Evolutionary conservation across 2,113 vertebrate species (phyloP), one percentile per base, ranked within the genome.

Genomic region (Leptobrachium ailaonicum): DNA sequence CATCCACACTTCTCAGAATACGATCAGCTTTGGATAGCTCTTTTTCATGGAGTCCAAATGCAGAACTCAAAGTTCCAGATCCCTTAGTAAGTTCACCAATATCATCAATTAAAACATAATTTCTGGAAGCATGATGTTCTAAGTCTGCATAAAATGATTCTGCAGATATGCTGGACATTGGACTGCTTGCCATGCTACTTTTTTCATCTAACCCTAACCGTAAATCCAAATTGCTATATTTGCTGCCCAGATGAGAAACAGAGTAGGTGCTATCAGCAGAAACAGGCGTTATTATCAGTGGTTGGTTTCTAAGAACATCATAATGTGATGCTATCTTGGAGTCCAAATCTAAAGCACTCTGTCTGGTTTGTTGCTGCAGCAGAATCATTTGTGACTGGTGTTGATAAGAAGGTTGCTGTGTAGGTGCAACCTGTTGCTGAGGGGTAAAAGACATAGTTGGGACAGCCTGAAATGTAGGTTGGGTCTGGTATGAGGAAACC

Each of bases 111-210:
- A 99, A 85, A 71, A 99, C 95, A 80, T 98, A 99, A 89, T 97
- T 98, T 82, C 96, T 93, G 40, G 95, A 76, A 71, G 95, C 89
- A 44, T 98, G 96, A 77, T 96, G 96, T 64, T 99, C 98, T 79
- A 99, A 95, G 84, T 99, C 98, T 83, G 96, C 93, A 89, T 98
- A 99, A 88, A 97, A 99, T 0, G 98, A 98, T 86, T 99, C 98
- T 69, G 97, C 94, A 80, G 97, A 98, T 87, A 98, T 96, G 84
- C 95, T 98, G 60, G 97, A 98, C 93, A 99, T 97, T 45, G 97
- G 97, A 83, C 96, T 98, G 82, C 96, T 96, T 3, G 95, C 96
- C 89, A 98, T 95, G 85, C 96, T 97, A 67, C 93, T 94, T 83
- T 97, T 94, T 83, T 98, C 97, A 2, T 98, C 96, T 85, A 99